Base-by-base conservation (phyloP, 2,797 vertebrate species). In the Otolemur crassicaudatus region DNA sequence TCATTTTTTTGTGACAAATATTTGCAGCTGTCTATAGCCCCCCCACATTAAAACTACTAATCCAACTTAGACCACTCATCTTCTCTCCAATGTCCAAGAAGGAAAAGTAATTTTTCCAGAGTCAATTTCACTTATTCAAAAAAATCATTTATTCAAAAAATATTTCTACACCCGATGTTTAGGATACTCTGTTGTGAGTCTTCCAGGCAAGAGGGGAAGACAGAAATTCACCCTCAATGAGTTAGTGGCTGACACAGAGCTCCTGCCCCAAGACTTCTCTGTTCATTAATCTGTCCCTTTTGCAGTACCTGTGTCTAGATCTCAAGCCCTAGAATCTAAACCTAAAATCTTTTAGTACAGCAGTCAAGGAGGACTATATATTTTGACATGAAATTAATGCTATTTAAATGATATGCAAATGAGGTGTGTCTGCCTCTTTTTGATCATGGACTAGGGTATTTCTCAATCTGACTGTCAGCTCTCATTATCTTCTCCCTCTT, bases 331-430 rank as follows among this genome's bases (percentile, higher is more conserved):
- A 5, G 58, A 65, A 60, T 80, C 40, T 17, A 87, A 80, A 87
- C 76, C 46, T 70, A 76, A 82, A 60, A 75, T 43, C 65, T 25
- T 22, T 75, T 25, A 88, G 75, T 86, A 65, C 60, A 60, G 27
- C 17, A 61, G 60, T 20, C 4, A 60, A 70, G 58, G 49, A 67
- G 31, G 27, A 56, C 43, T 70, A 23, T 56, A 53, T 37, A 37
- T 90, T 72, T 34, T 73, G 82, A 67, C 83, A 77, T 63, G 76
- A 92, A 94, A 94, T 83, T 20, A 67, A 58, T 75, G 46, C 8
- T 95, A 60, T 87, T 94, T 84, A 89, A 96, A 87, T 94, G 20
- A 49, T 65, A 81, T 46, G 75, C 61, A 95, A 95, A 95, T 58
- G 23, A 94, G 70, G 31, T 20, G 53, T 37, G 46, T n/a, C 84